phyloP scores from a whole-genome alignment of 2,888 invertebrate species.

The Ptilodon capucinus region DNA sequence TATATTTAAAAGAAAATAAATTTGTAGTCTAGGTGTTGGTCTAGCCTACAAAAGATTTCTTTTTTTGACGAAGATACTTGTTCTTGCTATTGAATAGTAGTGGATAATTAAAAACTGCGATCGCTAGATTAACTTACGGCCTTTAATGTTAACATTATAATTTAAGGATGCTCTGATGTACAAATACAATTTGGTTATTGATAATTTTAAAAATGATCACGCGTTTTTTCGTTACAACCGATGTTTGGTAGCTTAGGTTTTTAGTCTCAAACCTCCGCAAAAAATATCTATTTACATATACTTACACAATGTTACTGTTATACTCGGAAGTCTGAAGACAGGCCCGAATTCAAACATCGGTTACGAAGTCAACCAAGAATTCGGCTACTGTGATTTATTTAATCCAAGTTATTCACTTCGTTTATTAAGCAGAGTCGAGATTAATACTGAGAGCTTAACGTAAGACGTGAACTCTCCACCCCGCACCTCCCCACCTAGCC shows the following conservation, averaged over 20 bases:
- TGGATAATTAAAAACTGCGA: too few relatives aligned
- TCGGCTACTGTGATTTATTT: slow-evolving; percentile 56
- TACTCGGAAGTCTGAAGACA: neutral
- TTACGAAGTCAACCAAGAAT: slow-evolving; percentile 47
- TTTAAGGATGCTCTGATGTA: neutral
- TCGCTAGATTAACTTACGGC: neutral
- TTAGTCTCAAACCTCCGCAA: neutral
- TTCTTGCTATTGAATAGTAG: too few relatives aligned
- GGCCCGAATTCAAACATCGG: slow-evolving; percentile 29
- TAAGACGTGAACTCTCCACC: slow-evolving; percentile 55
- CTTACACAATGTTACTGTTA: neutral
- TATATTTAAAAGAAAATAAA: too few relatives aligned
- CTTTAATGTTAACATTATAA: neutral
- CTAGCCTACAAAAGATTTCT: too few relatives aligned
- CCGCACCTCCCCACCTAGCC: slow-evolving; percentile 26
- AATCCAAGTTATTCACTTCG: slow-evolving; percentile 63
- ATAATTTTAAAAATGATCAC: too few relatives aligned
- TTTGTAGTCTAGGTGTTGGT: too few relatives aligned
- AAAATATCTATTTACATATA: neutral
- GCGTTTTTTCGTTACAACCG: too few relatives aligned
- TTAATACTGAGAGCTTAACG: slow-evolving; percentile 66
- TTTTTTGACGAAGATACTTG: too few relatives aligned
- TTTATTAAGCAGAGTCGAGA: slow-evolving; percentile 69
- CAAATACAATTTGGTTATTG: neutral
- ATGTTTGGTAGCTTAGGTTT: too few relatives aligned